These are phyloP conservation scores for Drosophila micromelanica DNA, from an alignment of 1,140 invertebrate species.

Conservation along the genomic window DNA sequence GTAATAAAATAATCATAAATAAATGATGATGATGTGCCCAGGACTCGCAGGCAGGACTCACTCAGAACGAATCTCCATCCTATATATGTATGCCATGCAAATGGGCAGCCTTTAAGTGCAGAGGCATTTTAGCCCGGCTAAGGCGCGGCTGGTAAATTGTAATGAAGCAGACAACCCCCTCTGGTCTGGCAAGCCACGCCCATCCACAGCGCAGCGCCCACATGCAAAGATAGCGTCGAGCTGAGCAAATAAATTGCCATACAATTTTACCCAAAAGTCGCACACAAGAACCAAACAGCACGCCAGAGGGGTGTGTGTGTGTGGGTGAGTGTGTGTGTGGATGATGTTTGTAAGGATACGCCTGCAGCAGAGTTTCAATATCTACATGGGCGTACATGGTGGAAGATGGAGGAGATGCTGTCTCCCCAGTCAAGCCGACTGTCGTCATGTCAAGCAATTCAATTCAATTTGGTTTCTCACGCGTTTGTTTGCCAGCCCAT, in stretches of 20 bases:
- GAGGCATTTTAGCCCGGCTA: conserved; percentile 32
- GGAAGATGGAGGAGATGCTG: conserved; percentile 4
- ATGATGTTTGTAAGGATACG: conserved; percentile 12
- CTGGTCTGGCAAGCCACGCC: not conserved
- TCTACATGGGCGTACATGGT: conserved; percentile 14
- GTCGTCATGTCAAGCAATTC: conserved; percentile 83
- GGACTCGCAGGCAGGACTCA: conserved; percentile 41
- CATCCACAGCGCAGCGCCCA: conserved; percentile 17
- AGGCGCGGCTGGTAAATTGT: conserved; percentile 14
- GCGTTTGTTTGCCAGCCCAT: conserved; percentile 71
- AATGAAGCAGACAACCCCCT: conserved; percentile 34
- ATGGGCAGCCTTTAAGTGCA: conserved; percentile 38
- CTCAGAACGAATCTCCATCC: not conserved
- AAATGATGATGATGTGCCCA: conserved; percentile 73
- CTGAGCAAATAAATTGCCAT: conserved; percentile 79
- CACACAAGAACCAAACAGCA: conserved; percentile 65
- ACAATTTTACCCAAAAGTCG: conserved; percentile 81
- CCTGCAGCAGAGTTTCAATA: conserved; percentile 65
- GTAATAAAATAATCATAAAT: conserved; percentile 83
- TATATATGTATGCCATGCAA: conserved; percentile 30
- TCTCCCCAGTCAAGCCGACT: conserved; percentile 28
- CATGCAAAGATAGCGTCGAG: conserved; percentile 45
- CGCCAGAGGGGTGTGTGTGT: conserved; percentile 13
- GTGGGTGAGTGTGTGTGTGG: not conserved
- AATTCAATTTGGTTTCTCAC: conserved; percentile 82